A percentile compares a stretch with the other conserved stretches of the same genome.
These are phyloP conservation scores for Austrofundulus limnaeus DNA, from an alignment of 2,113 vertebrate species.

Conservation along the genomic window DNA sequence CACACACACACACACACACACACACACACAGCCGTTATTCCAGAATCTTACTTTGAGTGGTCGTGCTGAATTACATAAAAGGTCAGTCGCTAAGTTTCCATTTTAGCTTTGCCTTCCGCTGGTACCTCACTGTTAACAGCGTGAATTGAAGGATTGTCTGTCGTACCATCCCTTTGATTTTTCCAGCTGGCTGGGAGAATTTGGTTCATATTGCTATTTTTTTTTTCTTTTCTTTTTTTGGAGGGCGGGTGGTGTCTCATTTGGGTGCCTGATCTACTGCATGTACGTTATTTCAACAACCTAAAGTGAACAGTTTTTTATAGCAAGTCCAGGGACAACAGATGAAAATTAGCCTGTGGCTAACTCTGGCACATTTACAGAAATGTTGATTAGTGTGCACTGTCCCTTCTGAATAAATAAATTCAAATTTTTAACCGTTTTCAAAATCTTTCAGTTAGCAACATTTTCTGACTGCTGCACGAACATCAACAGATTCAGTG, in stretches of 20 bases:
- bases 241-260: too few relatives aligned
- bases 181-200: too few relatives aligned
- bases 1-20: constrained; percentile 18
- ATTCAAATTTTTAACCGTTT: too few relatives aligned
- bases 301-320: too few relatives aligned
- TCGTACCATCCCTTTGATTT: constrained; percentile 52
- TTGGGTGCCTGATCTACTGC: too few relatives aligned
- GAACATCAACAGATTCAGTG: neutral
- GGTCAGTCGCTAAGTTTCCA: constrained; percentile 69
- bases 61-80: constrained; percentile 65
- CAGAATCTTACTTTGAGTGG: constrained; percentile 56
- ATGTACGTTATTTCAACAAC: too few relatives aligned
- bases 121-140: constrained; percentile 45
- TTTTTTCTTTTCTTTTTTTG: neutral
- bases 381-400: too few relatives aligned
- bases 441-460: too few relatives aligned
- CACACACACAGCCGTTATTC: constrained; percentile 26
- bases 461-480: neutral
- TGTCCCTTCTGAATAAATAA: too few relatives aligned
- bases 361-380: too few relatives aligned
- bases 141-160: constrained; percentile 65
- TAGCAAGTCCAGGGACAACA: too few relatives aligned
- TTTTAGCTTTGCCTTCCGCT: constrained; percentile 53
- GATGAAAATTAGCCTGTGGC: too few relatives aligned
- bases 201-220: neutral